Conservation (phyloP, 2,888 invertebrate genomes). For the Trichopoda pennipes region DNA sequence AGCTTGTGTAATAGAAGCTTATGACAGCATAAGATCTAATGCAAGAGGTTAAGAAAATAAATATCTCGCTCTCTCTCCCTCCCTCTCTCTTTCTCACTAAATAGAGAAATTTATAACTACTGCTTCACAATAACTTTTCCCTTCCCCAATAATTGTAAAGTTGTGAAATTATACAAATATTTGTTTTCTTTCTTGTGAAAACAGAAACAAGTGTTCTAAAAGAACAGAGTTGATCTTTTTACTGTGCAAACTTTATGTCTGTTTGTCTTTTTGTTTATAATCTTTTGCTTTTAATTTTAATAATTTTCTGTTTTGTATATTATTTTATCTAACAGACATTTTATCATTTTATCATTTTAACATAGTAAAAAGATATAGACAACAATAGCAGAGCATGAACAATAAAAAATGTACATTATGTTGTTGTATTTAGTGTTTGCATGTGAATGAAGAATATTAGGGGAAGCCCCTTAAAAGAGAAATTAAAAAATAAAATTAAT, state of each 20-base stretch:
- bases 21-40: no score
- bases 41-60: no score
- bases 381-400: constrained; percentile 30
- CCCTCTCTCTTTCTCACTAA: no score
- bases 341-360: constrained; percentile 64
- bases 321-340: constrained; percentile 51
- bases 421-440: neutral
- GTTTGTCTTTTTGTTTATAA: constrained; percentile 55
- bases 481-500: no score
- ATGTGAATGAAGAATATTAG: neutral
- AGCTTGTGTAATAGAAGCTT: no score
- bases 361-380: constrained; percentile 32
- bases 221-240: constrained; percentile 38
- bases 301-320: neutral
- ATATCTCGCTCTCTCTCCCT: no score
- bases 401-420: constrained; percentile 21
- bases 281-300: constrained; percentile 26
- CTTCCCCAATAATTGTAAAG: constrained; percentile 7
- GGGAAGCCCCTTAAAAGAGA: neutral
- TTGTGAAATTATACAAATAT: constrained; percentile 41
- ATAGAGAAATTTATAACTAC: no score
- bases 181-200: constrained; percentile 26
- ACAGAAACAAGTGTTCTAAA: constrained; percentile 1
- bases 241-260: constrained; percentile 32
- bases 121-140: neutral